phyloP scores from a whole-genome alignment of 2,113 vertebrate genomes.

The Raja brachyura region DNA sequence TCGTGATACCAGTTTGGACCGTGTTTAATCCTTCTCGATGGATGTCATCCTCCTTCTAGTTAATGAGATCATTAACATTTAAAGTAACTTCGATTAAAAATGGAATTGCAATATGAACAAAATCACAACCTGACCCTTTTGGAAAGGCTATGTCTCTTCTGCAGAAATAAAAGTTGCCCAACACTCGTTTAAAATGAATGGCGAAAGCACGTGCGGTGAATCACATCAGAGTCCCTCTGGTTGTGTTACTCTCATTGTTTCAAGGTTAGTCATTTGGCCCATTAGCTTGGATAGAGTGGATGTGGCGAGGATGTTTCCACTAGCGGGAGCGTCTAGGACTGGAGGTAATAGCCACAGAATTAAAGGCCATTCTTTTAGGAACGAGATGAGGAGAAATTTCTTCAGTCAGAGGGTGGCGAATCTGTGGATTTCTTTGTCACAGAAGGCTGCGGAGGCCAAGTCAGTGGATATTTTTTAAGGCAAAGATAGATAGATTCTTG shows the following conservation, averaged over 20 bases:
- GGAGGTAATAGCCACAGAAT: too few species aligned
- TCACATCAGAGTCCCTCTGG: not conserved
- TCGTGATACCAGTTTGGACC: not conserved
- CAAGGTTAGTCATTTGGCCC: not conserved
- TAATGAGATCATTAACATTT: not conserved
- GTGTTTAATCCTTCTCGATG: not conserved
- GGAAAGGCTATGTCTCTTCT: not conserved
- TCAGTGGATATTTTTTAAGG: too few species aligned
- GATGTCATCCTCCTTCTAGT: not conserved
- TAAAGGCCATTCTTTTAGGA: too few species aligned
- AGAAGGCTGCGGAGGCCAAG: too few species aligned
- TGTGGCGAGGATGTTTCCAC: too few species aligned
- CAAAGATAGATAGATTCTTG: too few species aligned
- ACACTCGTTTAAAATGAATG: not conserved
- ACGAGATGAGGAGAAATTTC: too few species aligned
- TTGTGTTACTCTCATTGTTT: not conserved
- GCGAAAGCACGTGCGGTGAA: not conserved
- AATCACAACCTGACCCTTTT: not conserved
- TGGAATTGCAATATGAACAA: not conserved
- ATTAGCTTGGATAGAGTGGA: not conserved
- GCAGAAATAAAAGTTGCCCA: not conserved
- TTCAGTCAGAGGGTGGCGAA: too few species aligned
- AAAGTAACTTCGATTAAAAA: not conserved
- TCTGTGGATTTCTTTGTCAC: too few species aligned
- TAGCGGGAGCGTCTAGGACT: too few species aligned